These are phyloP conservation scores for Tetragonula carbonaria DNA, from an alignment of 2,888 invertebrate genomes.

Conservation along the genomic window DNA sequence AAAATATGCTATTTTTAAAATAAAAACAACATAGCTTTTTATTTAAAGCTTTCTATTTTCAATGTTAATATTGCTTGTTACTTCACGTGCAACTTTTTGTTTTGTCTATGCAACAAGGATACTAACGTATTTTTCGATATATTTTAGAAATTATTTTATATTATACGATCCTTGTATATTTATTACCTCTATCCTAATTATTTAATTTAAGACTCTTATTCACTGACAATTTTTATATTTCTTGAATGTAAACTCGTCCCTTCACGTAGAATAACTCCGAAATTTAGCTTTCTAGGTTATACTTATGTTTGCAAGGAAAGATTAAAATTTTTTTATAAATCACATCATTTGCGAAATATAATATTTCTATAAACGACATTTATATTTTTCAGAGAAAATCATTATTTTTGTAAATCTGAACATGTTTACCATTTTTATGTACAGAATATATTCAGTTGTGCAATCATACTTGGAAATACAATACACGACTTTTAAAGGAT, in stretches of 20 bases:
- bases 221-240: neutral
- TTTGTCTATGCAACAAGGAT: neutral
- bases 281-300: slow-evolving; percentile 1
- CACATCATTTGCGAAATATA: neutral
- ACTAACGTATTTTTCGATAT: neutral
- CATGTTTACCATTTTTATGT: neutral
- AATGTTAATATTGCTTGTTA: neutral
- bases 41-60: neutral
- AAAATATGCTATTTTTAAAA: neutral
- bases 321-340: neutral
- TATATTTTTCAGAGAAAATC: neutral
- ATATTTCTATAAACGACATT: neutral
- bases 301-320: neutral
- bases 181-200: neutral
- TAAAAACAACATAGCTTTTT: neutral
- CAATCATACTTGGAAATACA: neutral
- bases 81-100: neutral
- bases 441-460: slow-evolving; percentile 1
- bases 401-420: neutral
- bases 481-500: neutral
- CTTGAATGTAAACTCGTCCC: neutral
- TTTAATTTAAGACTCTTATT: neutral
- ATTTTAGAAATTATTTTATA: neutral
- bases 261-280: neutral
- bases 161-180: neutral